Evolutionary conservation across 2,113 vertebrate genomes (phyloP).

Genomic region (Acanthochromis polyacanthus): DNA sequence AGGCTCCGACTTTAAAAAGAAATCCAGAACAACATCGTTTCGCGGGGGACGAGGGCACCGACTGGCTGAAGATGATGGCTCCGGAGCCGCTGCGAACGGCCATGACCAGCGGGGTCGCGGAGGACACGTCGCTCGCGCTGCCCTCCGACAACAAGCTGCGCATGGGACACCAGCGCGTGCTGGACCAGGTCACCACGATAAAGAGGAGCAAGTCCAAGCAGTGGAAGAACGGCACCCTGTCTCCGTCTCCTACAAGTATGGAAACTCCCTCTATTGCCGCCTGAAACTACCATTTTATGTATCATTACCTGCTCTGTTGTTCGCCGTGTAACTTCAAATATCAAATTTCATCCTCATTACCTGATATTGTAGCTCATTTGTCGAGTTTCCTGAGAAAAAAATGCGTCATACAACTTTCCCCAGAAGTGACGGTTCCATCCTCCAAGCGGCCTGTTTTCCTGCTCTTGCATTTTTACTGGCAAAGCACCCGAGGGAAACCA

Average conservation of each 20-base stretch:
- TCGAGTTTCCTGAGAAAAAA: neutral
- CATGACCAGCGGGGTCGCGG: conserved; percentile 9
- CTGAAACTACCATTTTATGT: no score
- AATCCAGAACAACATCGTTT: neutral
- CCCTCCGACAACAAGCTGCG: conserved; percentile 75
- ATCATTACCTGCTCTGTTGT: no score
- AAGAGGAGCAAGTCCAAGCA: conserved; percentile 77
- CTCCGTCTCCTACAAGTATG: conserved; percentile 73
- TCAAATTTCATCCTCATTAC: neutral
- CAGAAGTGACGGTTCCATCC: neutral
- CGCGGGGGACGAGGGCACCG: neutral
- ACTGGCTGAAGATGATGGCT: conserved; percentile 62
- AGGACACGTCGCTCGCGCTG: conserved; percentile 85
- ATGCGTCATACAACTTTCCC: neutral
- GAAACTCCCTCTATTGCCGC: neutral
- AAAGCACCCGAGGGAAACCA: no score
- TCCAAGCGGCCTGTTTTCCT: neutral
- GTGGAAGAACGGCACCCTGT: conserved; percentile 11
- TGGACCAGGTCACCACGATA: conserved; percentile 79
- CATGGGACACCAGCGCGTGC: conserved; percentile 78
- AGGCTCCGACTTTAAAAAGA: neutral
- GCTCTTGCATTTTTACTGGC: no score
- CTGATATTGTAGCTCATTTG: no score
- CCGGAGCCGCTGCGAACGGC: conserved; percentile 77
- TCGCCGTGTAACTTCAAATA: no score